A percentile compares a stretch with the other conserved stretches of the same genome.
Conservation (phyloP, 2,888 invertebrate genomes). For the Protula sp. region DNA sequence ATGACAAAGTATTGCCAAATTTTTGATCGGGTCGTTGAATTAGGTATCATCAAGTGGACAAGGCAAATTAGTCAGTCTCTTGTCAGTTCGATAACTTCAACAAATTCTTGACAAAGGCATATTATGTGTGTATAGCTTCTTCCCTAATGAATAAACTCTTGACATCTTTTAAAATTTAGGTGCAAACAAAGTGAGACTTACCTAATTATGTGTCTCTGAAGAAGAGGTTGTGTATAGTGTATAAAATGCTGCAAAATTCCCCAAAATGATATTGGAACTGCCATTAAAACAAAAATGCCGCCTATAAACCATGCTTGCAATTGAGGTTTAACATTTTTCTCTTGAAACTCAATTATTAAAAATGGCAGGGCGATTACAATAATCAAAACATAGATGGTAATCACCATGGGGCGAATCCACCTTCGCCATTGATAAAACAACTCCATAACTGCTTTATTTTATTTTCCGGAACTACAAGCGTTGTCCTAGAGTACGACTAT, state of each 20-base stretch:
- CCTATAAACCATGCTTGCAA: constrained; percentile 76
- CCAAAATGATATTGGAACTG: constrained; percentile 88
- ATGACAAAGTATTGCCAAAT: too few species aligned
- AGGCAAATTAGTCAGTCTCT: too few species aligned
- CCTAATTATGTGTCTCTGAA: constrained; percentile 92
- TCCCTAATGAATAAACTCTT: too few species aligned
- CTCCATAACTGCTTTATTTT: too few species aligned
- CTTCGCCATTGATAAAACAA: constrained; percentile 64
- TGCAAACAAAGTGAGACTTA: constrained; percentile 50
- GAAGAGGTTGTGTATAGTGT: constrained; percentile 82
- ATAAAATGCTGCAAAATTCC: constrained; percentile 91
- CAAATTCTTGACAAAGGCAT: too few species aligned
- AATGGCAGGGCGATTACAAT: constrained; percentile 80
- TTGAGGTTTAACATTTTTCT: constrained; percentile 63
- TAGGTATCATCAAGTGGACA: too few species aligned
- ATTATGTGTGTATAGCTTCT: too few species aligned
- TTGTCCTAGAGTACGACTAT: too few species aligned
- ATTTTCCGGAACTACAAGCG: too few species aligned
- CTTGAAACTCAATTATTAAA: constrained; percentile 72
- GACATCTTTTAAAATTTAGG: too few species aligned
- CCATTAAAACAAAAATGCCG: constrained; percentile 84
- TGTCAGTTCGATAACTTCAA: too few species aligned
- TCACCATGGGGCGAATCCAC: constrained; percentile 83
- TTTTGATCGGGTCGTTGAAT: too few species aligned
- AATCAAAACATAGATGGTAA: constrained; percentile 72